Evolutionary conservation across 2,113 vertebrate species (phyloP).

Genomic region (Sisor rabdophorus): DNA sequence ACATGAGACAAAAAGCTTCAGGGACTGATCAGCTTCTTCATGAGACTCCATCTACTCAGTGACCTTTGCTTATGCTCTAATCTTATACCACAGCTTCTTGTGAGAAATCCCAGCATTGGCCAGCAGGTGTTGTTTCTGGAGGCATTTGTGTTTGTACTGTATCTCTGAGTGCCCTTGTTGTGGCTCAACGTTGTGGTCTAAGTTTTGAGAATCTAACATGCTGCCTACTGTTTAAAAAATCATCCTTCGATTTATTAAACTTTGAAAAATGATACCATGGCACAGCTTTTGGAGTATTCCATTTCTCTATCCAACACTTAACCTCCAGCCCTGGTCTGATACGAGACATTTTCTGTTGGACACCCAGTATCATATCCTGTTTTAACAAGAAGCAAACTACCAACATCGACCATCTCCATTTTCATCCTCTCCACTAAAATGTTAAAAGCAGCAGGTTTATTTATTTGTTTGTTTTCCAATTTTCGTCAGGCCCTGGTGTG

Average conservation of each 20-base stretch:
- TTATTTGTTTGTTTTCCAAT: slow-evolving; percentile 49
- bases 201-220: slow-evolving; percentile 28
- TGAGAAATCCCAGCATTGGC: slow-evolving; percentile 23
- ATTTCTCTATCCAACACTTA: slow-evolving; percentile 2
- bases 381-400: slow-evolving; percentile 13
- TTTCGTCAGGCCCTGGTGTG: slow-evolving; percentile 31
- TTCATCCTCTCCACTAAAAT: slow-evolving; percentile 16
- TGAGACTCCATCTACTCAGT: slow-evolving; percentile 18
- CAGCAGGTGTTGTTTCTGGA: slow-evolving; percentile 4
- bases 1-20: slow-evolving; percentile 25
- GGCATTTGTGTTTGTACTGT: slow-evolving; percentile 11
- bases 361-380: slow-evolving; percentile 17
- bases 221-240: slow-evolving; percentile 53
- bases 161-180: slow-evolving; percentile 7
- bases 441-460: slow-evolving; percentile 30
- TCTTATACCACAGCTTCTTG: slow-evolving; percentile 37
- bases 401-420: slow-evolving; percentile 9
- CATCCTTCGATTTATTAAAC: slow-evolving; percentile 51
- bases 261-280: slow-evolving; percentile 43
- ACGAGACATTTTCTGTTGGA: slow-evolving; percentile 1
- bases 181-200: slow-evolving; percentile 17
- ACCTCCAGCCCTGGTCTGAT: not conserved
- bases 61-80: slow-evolving; percentile 1
- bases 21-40: slow-evolving; percentile 37
- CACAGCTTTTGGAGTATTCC: slow-evolving; percentile 40